A percentile compares a stretch with the other conserved stretches of the same genome.
Evolutionary conservation across 1,140 invertebrate species (phyloP).

Genomic region (Lithobius niger): DNA sequence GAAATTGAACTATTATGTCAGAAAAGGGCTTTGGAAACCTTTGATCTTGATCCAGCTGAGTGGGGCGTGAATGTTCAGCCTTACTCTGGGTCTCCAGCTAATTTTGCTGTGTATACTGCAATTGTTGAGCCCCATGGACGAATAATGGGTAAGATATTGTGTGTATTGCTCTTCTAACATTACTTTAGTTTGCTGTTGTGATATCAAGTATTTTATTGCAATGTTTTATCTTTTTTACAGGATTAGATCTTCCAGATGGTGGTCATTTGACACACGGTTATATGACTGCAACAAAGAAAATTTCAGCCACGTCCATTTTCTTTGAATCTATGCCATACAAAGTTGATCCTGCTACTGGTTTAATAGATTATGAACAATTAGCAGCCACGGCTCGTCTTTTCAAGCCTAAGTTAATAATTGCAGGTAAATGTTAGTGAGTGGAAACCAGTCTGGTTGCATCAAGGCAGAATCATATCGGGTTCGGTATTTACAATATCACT

Average conservation of each 20-base stretch:
- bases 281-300: slow-evolving; percentile 76
- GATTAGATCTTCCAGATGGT: slow-evolving; percentile 85
- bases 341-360: slow-evolving; percentile 63
- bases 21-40: slow-evolving; percentile 71
- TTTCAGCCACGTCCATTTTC: slow-evolving; percentile 94
- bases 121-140: slow-evolving; percentile 79
- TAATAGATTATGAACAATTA: slow-evolving; percentile 88
- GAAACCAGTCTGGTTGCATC: no score
- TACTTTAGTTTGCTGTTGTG: not conserved
- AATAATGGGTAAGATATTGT: slow-evolving; percentile 63
- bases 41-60: slow-evolving; percentile 59
- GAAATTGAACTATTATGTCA: slow-evolving; percentile 81
- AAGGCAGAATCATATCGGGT: no score
- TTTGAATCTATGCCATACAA: slow-evolving; percentile 99
- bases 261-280: slow-evolving; percentile 94
- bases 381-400: slow-evolving; percentile 70
- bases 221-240: slow-evolving; percentile 17
- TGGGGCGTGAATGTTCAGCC: slow-evolving; percentile 99
- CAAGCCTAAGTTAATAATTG: slow-evolving; percentile 86
- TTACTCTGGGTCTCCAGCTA: slow-evolving; percentile 92
- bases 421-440: slow-evolving; percentile 37
- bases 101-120: slow-evolving; percentile 90
- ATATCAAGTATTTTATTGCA: not conserved
- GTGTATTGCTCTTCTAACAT: not conserved
- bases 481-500: no score